Conservation (phyloP, 2,888 invertebrate species). For the Lissonota sp. region DNA sequence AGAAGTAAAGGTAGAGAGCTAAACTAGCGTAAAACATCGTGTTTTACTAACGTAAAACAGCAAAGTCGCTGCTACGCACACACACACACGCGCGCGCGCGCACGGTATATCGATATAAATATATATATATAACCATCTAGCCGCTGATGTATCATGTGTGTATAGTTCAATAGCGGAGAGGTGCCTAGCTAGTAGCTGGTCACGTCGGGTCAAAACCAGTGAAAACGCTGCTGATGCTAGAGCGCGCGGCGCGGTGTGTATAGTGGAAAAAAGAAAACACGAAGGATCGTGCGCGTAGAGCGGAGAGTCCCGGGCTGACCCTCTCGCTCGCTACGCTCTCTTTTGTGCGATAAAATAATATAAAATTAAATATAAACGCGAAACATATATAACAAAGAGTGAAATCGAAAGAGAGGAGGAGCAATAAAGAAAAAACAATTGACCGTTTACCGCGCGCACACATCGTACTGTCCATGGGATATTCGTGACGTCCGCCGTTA, state of each 20-base stretch:
- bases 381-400: background rate
- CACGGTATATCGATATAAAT: slow-evolving; percentile 6
- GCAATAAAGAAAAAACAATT: slow-evolving; percentile 33
- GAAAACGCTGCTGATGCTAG: slow-evolving; percentile 48
- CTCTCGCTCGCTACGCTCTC: slow-evolving; percentile 15
- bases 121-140: slow-evolving; percentile 8
- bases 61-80: slow-evolving; percentile 2
- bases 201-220: slow-evolving; percentile 61
- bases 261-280: background rate
- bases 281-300: background rate
- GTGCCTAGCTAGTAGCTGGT: slow-evolving; percentile 43
- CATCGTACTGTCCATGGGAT: slow-evolving; percentile 56
- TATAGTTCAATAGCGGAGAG: slow-evolving; percentile 12
- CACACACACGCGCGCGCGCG: background rate
- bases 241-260: slow-evolving; percentile 43
- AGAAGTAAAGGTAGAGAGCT: too few relatives aligned
- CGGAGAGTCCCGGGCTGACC: slow-evolving; percentile 34
- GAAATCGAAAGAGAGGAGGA: background rate
- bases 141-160: too few relatives aligned
- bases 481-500: slow-evolving; percentile 58
- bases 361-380: background rate
- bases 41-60: slow-evolving; percentile 3
- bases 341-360: background rate
- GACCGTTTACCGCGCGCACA: slow-evolving; percentile 37
- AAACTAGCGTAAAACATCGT: too few relatives aligned